Percentiles rank a stretch among this genome's conserved stretches.
Evolutionary conservation across 2,888 invertebrate species (phyloP).

Genomic region (Arge pagana): DNA sequence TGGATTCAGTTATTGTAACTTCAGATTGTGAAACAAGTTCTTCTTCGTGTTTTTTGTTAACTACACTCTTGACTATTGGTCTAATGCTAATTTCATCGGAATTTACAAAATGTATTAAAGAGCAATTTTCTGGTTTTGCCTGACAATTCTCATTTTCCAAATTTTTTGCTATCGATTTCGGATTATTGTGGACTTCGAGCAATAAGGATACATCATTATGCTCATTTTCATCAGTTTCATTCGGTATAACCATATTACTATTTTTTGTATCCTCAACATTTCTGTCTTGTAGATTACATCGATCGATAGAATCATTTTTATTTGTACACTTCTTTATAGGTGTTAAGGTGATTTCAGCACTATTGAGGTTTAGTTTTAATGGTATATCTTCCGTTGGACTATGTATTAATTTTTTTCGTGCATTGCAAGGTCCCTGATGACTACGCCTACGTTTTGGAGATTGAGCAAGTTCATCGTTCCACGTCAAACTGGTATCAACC

Average conservation of each 20-base stretch:
- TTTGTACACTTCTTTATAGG: constrained; percentile 4
- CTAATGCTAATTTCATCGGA: constrained; percentile 15
- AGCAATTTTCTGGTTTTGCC: neutral
- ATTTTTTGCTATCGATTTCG: neutral
- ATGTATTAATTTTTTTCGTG: constrained; percentile 21
- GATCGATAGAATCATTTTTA: neutral
- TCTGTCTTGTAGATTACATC: neutral
- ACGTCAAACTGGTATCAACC: constrained; percentile 11
- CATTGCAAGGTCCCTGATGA: constrained; percentile 21
- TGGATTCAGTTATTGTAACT: neutral
- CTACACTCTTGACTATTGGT: constrained; percentile 1
- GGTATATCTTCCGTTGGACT: constrained; percentile 15
- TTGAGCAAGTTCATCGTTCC: constrained; percentile 9
- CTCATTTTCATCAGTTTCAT: neutral
- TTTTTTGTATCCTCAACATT: neutral
- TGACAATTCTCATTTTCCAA: neutral
- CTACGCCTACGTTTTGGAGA: constrained; percentile 17
- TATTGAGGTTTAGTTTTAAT: constrained; percentile 17
- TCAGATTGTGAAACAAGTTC: neutral
- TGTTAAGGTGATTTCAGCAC: constrained; percentile 19
- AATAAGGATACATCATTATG: neutral
- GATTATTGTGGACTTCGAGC: neutral
- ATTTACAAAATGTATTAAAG: constrained; percentile 5
- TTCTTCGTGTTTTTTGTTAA: neutral
- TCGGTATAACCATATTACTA: neutral